These are phyloP conservation scores for Entelurus aequoreus DNA, from an alignment of 2,113 vertebrate species.

Conservation along the genomic window DNA sequence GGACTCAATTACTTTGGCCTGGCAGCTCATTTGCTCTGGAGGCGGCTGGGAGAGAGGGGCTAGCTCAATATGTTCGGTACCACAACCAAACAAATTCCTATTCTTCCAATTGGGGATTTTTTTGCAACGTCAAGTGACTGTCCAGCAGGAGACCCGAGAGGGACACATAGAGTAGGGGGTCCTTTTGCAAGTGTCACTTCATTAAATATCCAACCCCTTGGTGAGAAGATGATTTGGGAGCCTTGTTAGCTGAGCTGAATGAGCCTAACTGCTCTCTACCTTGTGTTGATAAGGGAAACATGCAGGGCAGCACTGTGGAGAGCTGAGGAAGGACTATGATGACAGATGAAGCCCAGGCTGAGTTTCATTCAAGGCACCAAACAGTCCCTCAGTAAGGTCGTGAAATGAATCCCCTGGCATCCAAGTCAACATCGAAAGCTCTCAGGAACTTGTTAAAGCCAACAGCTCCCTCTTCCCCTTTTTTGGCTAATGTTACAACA, in stretches of 20 bases:
- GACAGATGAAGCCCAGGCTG: conserved; percentile 43
- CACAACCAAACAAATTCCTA: conserved; percentile 46
- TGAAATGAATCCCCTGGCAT: conserved; percentile 85
- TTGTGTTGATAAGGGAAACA: conserved; percentile 24
- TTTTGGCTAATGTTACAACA: conserved; percentile 83
- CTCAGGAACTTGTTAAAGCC: conserved; percentile 96
- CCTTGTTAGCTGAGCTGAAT: conserved; percentile 90
- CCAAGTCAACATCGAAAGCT: conserved; percentile 81
- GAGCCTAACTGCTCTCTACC: conserved; percentile 81
- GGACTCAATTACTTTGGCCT: conserved; percentile 94
- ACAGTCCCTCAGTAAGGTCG: conserved; percentile 49
- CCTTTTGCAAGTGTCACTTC: conserved; percentile 78
- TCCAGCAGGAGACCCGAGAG: conserved; percentile 19
- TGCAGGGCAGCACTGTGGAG: conserved; percentile 17
- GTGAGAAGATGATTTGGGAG: conserved; percentile 78
- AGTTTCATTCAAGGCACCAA: conserved; percentile 57
- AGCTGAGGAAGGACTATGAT: conserved; percentile 34
- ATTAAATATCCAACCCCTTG: conserved; percentile 90
- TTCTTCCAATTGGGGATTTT: conserved; percentile 29
- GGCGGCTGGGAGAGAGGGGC: conserved; percentile 75
- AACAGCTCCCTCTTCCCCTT: conserved; percentile 69
- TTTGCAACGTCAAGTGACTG: background rate
- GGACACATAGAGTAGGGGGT: conserved; percentile 68
- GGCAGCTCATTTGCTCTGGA: conserved; percentile 93
- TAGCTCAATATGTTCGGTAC: conserved; percentile 80